Conservation (phyloP, 1,140 invertebrate genomes). For the Drosophila nannoptera region DNA sequence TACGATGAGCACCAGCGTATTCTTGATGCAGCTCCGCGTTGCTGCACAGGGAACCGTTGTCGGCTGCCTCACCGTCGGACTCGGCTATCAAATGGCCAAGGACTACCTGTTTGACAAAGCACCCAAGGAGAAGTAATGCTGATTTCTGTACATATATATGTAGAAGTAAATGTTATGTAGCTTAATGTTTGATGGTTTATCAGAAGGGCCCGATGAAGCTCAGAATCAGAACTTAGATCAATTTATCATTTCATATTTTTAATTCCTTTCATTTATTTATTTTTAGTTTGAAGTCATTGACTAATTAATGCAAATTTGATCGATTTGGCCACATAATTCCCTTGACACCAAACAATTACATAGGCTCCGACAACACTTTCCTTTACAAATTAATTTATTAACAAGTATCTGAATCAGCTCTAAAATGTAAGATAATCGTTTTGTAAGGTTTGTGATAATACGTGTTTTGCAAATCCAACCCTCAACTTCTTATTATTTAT, state of each 20-base stretch:
- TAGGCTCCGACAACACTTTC: conserved; percentile 21
- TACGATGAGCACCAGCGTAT: conserved; percentile 88
- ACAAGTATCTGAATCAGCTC: conserved; percentile 11
- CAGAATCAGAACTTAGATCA: not conserved
- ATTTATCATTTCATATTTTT: conserved; percentile 5
- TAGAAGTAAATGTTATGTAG: conserved; percentile 42
- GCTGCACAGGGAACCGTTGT: conserved; percentile 90
- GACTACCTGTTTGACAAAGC: conserved; percentile 81
- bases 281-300: conserved; percentile 35
- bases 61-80: conserved; percentile 84
- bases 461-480: conserved; percentile 40
- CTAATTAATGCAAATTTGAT: conserved; percentile 35
- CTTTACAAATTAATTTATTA: conserved; percentile 26
- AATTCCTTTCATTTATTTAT: conserved; percentile 19
- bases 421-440: conserved; percentile 39
- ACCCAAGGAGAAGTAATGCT: conserved; percentile 79
- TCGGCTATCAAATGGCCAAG: conserved; percentile 83
- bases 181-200: conserved; percentile 27
- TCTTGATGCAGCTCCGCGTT: conserved; percentile 90
- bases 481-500: conserved; percentile 28
- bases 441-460: conserved; percentile 70
- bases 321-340: conserved; percentile 32
- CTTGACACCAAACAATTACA: conserved; percentile 10
- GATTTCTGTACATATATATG: conserved; percentile 24
- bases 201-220: not conserved